Base-by-base conservation (phyloP, 1,140 invertebrate species). In the Lepidurus apus region DNA sequence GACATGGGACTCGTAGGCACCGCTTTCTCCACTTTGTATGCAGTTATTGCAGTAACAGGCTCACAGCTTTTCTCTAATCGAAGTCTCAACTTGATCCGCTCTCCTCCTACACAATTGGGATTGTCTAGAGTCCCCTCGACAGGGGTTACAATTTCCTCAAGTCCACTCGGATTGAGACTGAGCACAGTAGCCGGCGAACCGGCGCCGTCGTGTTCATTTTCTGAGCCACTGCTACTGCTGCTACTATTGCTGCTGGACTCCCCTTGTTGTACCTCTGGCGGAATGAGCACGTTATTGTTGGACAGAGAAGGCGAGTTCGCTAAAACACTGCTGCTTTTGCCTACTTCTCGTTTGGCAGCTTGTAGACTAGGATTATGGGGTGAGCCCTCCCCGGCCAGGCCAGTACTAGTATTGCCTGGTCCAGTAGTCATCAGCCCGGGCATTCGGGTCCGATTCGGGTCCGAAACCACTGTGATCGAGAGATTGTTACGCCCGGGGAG, bases 1-100 rank as follows among this genome's bases (percentile, higher is more conserved):
- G 79, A 42, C 5, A 47, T 43, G 21, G 77, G 73, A 78, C 74
- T 42, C 44, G 43, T 11, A 43, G 26, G 47, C 24, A 53, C 47
- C 42, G 34, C 34, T 9, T 43, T 74, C 13, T 53, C 73, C 11
- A 77, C 34, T 9, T 74, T 80, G 13, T 44, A 76, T 11, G 79
- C 76, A 9, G 53, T 43, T 9, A 74, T 42, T 0, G 91, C 88
- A 76, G 89, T 90, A 1, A 92, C 88, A 1, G 92, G 92, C 83
- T 94, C 93, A 34, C 34, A 34, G 26, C 89, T 91, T 83, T 93
- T 93, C 81, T 94, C 93, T 73, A 95, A 84, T 82, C 95, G 95
- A 6, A 95, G 84, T 78, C 93, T 87, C 21, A 96, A 84, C 84
- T 94, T 95, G 53, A 95, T 92, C 82, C 94, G 94, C 82, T 95